Percentiles rank a stretch among this genome's conserved stretches.
phyloP scores from a whole-genome alignment of 1,140 invertebrate genomes.

The Marisa cornuarietis region DNA sequence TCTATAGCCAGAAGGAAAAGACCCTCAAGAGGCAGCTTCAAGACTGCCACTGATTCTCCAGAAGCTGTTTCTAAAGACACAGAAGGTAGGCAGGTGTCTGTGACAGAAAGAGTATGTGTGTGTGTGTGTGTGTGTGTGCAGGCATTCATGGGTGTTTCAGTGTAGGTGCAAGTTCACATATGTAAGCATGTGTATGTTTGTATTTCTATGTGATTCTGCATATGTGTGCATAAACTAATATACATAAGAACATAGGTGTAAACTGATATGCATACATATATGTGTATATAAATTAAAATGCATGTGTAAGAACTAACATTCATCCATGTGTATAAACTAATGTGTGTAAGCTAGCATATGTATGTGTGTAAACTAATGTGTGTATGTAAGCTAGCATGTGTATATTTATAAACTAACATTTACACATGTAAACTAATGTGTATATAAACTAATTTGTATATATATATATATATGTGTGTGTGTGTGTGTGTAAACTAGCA shows the following conservation, averaged over 20 bases:
- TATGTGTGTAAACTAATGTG: not conserved
- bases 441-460: no score
- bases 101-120: not conserved
- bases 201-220: not conserved
- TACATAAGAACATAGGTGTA: not conserved
- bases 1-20: no score
- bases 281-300: not conserved
- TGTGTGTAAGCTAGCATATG: not conserved
- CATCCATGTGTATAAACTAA: not conserved
- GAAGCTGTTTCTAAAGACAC: no score
- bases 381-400: not conserved
- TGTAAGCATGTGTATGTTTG: not conserved
- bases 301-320: not conserved
- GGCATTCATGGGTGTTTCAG: not conserved
- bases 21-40: no score
- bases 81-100: no score
- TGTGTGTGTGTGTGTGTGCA: conserved; percentile 3
- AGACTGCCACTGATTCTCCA: no score
- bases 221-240: not conserved
- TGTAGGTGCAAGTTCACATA: not conserved
- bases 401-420: not conserved
- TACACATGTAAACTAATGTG: no score
- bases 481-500: no score
- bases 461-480: no score
- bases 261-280: not conserved